Evolutionary conservation across 2,888 invertebrate genomes (phyloP), one percentile per base, ranked within the genome.

Genomic region (Thymelicus lineola): DNA sequence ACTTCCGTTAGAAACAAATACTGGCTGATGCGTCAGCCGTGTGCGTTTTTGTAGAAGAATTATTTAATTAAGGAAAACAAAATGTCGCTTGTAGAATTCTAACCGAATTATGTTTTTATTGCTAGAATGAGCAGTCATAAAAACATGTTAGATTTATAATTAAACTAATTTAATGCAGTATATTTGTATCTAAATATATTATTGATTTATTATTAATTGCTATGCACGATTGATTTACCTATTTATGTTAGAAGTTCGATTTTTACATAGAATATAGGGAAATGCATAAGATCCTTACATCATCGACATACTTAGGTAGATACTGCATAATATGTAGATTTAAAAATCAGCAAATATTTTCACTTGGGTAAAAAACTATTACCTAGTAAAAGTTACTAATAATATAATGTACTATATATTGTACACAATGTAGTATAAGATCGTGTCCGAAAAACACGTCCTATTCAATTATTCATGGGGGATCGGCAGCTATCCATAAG

Each of bases 401-500:
- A 28, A 5, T 3, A 28, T 28, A 28, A 3, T 28, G 5, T 28
- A 28, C 28, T 28, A 3, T 28, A 3, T 28, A 28, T 5, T 28
- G 28, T 28, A 28, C 28, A 38, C 10, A 38, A 38, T 38, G 38
- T 38, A 38, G 38, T 10, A 38, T 45, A 9, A 55, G 17, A 28
- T 65, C 70, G 65, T 69, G 66, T 38, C 45, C 53, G 15, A 73
- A 75, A 73, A 76, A 76, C 81, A 84, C 80, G 82, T 80, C 73
- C 71, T 71, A 58, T 64, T 77, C 79, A 78, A 77, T 76, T 78
- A 84, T 83, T 83, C 80, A 78, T 76, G 72, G 77, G 72, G 79
- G 74, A 75, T 78, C 70, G 70, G 71, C 66, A 70, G 46, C 71
- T 62, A 73, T 72, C 75, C 74, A 77, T 79, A 79, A 76, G 74